A percentile compares a stretch with the other conserved stretches of the same genome.
Conservation (phyloP, 1,140 invertebrate genomes). For the Aplysia californica region DNA sequence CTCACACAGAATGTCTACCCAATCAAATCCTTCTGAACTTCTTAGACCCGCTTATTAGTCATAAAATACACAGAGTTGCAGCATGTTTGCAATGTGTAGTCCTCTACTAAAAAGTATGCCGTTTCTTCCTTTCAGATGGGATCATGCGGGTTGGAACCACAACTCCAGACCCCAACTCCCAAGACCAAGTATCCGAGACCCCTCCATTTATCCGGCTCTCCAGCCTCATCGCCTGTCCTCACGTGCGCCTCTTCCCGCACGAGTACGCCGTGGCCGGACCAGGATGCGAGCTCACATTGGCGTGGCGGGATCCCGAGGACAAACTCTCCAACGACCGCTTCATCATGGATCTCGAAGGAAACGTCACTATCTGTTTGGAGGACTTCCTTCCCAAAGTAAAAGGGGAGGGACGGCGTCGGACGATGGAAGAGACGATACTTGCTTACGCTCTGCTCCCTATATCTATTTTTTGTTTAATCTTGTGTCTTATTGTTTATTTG, state of each 20-base stretch:
- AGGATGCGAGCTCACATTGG: not conserved
- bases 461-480: not conserved
- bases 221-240: constrained; percentile 8
- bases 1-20: no score
- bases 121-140: constrained; percentile 2
- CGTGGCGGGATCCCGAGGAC: not conserved
- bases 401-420: not conserved
- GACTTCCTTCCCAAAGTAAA: constrained; percentile 2
- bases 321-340: not conserved
- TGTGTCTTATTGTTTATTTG: constrained; percentile 8
- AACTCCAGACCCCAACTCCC: not conserved
- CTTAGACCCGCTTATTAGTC: no score
- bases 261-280: not conserved
- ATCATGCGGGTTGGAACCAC: constrained; percentile 12
- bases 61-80: no score
- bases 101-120: no score
- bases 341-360: not conserved
- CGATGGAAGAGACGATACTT: not conserved
- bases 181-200: not conserved
- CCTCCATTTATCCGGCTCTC: not conserved
- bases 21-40: no score
- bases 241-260: not conserved
- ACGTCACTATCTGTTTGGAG: constrained; percentile 9
- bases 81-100: no score
- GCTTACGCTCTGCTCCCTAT: not conserved